Base-by-base conservation (phyloP, 2,888 invertebrate species). In the Cephus nigrinus region DNA sequence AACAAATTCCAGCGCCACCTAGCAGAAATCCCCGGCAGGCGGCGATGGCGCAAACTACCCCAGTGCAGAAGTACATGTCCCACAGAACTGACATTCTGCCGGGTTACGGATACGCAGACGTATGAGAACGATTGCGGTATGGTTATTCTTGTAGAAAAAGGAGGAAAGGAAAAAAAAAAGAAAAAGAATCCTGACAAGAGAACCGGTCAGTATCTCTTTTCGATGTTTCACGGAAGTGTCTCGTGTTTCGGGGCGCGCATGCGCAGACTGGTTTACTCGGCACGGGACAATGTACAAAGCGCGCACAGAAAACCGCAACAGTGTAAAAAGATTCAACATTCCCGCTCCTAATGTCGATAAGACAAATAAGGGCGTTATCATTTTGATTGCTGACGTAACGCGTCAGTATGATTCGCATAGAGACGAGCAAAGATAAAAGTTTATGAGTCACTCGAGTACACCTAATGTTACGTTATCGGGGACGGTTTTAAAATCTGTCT, bases 1-100 rank as follows among this genome's bases (percentile, higher is more conserved):
- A 92, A 80, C 92, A 92, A 80, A 92, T 92, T 78, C 92, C 92
- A 23, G 88, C 92, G 3, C 92, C 92, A 0, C 92, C 92, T 3
- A 89, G 88, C 79, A 88, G 84, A 75, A 79, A 84, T 40, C 88
- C 84, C 4, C 84, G 80, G 32, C 84, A 82, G 4, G 76, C 82
- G 0, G 79, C 83, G 31, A 84, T 88, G 78, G 85, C 86, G 1
- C 90, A 90, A 69, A 90, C 90, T 12, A 90, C 90, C 1, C 90
- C 90, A 1, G 88, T 90, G 4, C 89, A 90, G 74, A 89, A 87
- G 84, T 88, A 85, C 75, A 78, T 85, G 9, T 81, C 87, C 0
- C 82, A 85, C 72, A 86, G 88, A 80, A 86, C 87, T 36, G 84
- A 84, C 73, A 86, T 88, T 34, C 78, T 90, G 76, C 87, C 90